Percentiles rank a stretch among this genome's conserved stretches.
Conservation (phyloP, 2,113 vertebrate genomes). For the Tricholaema leucomelas region DNA sequence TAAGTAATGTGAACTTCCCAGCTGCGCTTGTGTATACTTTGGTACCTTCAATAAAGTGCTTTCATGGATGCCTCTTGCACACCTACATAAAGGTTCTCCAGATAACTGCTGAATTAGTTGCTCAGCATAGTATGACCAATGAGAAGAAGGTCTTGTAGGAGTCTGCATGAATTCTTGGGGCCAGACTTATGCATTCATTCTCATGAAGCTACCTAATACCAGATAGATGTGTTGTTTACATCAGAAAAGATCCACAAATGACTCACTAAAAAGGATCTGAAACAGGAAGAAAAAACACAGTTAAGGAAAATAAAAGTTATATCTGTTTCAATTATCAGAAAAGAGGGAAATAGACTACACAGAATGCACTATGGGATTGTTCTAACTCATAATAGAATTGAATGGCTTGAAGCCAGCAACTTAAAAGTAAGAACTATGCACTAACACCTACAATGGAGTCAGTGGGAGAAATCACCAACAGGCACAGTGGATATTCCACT, state of each 20-base stretch:
- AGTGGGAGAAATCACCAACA: background rate
- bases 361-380: background rate
- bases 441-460: background rate
- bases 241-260: background rate
- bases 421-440: background rate
- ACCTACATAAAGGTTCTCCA: background rate
- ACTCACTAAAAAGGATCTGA: background rate
- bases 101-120: rapidly evolving
- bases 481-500: background rate
- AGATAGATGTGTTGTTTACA: background rate
- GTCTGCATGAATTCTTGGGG: background rate
- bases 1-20: background rate
- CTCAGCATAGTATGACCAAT: rapidly evolving
- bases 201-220: background rate
- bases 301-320: background rate
- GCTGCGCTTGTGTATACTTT: background rate
- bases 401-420: background rate
- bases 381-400: background rate
- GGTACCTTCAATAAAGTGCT: background rate
- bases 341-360: background rate
- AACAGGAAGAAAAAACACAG: rapidly evolving
- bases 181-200: background rate
- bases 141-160: background rate
- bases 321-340: background rate
- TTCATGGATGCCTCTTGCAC: background rate